phyloP scores from a whole-genome alignment of 1,140 invertebrate species.

The Melipona quadrifasciata region DNA sequence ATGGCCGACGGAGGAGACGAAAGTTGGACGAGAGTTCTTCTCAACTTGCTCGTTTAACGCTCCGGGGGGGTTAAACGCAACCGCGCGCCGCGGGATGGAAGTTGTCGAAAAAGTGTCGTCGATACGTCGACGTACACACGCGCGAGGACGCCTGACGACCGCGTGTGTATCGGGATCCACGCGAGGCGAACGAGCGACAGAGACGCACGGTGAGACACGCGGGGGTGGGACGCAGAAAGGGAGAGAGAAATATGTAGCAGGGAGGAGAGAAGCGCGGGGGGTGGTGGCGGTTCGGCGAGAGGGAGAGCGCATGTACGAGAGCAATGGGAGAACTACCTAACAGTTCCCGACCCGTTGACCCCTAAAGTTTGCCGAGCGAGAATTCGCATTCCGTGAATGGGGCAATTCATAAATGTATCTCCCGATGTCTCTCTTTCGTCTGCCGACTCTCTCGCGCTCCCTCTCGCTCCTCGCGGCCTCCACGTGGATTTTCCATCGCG shows the following conservation, averaged over 20 bases:
- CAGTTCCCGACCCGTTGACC: conserved; percentile 65
- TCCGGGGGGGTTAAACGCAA: conserved; percentile 18
- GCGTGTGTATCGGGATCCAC: conserved; percentile 20
- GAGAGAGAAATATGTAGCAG: conserved; percentile 9
- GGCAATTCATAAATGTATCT: conserved; percentile 67
- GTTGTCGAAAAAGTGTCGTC: conserved; percentile 30
- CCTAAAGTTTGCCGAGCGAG: conserved; percentile 66
- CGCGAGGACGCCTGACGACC: neutral
- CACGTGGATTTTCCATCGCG: conserved; percentile 40
- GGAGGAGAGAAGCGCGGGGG: neutral
- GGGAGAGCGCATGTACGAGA: conserved; percentile 47
- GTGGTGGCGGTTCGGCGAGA: neutral
- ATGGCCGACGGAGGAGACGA: neutral
- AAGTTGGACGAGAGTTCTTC: conserved; percentile 9
- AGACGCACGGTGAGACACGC: neutral
- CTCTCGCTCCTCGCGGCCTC: neutral
- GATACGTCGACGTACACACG: conserved; percentile 11
- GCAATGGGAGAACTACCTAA: conserved; percentile 59
- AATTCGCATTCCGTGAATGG: conserved; percentile 68
- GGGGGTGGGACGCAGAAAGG: too few species aligned
- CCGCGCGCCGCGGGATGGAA: conserved; percentile 27
- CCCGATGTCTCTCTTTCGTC: conserved; percentile 59
- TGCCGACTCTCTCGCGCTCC: conserved; percentile 1
- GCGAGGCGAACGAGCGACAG: neutral
- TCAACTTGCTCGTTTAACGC: conserved; percentile 31